A percentile compares a stretch with the other conserved stretches of the same genome.
Evolutionary conservation across 2,797 vertebrate species (phyloP).

Genomic region (Nothura maculosa): DNA sequence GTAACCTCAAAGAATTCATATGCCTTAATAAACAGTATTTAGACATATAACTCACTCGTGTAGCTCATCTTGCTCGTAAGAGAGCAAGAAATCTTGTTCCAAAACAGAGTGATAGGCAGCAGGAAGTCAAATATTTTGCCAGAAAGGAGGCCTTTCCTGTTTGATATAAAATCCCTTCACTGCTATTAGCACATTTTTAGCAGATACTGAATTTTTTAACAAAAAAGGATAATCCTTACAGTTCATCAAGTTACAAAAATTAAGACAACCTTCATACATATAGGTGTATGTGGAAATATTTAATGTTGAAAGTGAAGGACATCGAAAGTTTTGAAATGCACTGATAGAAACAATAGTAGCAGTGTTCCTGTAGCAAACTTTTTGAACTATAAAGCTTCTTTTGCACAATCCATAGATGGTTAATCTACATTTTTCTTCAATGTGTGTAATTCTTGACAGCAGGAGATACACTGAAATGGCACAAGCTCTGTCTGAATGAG

Average conservation of each 20-base stretch:
- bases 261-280: background rate
- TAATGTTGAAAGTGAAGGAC: background rate
- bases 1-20: background rate
- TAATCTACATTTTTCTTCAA: slow-evolving; percentile 9
- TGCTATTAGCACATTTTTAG: background rate
- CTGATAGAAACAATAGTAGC: background rate
- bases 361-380: background rate
- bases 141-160: background rate
- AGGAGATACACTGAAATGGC: background rate
- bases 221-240: background rate
- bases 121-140: slow-evolving; percentile 27
- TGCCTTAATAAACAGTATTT: background rate
- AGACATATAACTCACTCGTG: background rate
- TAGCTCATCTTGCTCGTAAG: background rate
- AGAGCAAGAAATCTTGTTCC: background rate
- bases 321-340: background rate
- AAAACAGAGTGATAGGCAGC: background rate
- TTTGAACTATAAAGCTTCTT: background rate
- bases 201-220: background rate
- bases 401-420: background rate
- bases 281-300: background rate
- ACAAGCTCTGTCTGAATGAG: slow-evolving; percentile 8
- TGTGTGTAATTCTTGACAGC: background rate
- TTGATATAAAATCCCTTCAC: background rate
- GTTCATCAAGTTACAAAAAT: background rate